Evolutionary conservation across 2,888 invertebrate species (phyloP), one percentile per base, ranked within the genome.

Genomic region (Orthosia cruda): DNA sequence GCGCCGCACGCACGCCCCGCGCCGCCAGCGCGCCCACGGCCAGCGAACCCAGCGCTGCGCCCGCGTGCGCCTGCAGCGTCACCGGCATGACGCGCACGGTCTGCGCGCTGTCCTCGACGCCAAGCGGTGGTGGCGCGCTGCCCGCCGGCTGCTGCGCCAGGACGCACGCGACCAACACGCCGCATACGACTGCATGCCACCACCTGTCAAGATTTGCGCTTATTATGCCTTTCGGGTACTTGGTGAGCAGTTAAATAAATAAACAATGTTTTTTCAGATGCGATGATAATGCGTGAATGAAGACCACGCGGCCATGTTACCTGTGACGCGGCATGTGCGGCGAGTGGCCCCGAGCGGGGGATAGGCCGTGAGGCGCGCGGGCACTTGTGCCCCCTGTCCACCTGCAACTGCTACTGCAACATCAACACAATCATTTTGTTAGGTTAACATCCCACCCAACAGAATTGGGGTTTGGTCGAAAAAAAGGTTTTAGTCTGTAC

Each of bases 1-100:
- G 52, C 5, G 40, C 70, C 26, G 91, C 89, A 49, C 68, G 78
- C 69, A 89, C 85, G 23, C 92, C 93, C 52, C 88, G 87, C 68
- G 74, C 78, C 13, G 79, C 82, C 69, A 88, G 77, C 63, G 87
- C 89, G 40, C 58, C 89, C 89, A 67, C 88, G 82, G 72, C 87
- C 77, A 92, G 85, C 75, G 81, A 86, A 45, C 76, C 81, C 18
- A 86, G 83, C 65, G 86, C 90, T 52, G 87, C 76, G 80, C 80
- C 73, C 71, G 85, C 83, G 71, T 32, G 16, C 11, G 77, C 80
- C 58, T 77, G 76, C 47, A 77, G 40, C 66, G 81, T 79, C 57
- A 83, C 83, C 23, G 68, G 70, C 64, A 73, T 54, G 47, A 81
- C 32, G 20, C 59, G 45, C 26, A 80, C 73, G 40, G 63, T 66